A percentile compares a stretch with the other conserved stretches of the same genome.
Evolutionary conservation across 2,113 vertebrate genomes (phyloP).

Genomic region (Anoplopoma fimbria): DNA sequence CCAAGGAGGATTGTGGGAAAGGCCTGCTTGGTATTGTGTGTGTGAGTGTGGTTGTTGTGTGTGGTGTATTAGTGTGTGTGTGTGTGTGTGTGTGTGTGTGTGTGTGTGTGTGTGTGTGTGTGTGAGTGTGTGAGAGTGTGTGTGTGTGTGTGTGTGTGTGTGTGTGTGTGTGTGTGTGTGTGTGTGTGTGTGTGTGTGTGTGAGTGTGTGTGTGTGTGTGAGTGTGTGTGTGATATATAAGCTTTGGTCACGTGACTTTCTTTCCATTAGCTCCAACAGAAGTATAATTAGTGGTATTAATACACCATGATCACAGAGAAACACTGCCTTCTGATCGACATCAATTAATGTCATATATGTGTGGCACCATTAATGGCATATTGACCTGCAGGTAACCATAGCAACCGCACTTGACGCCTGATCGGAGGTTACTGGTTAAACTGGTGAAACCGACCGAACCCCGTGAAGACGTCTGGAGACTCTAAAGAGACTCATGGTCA

Average conservation of each 20-base stretch:
- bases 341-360: background rate
- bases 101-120: slow-evolving; percentile 20
- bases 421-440: too few species aligned
- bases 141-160: background rate
- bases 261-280: slow-evolving; percentile 10
- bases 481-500: too few species aligned
- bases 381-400: too few species aligned
- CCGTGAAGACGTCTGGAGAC: too few species aligned
- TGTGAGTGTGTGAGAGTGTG: too few species aligned
- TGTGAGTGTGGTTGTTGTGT: slow-evolving; percentile 35
- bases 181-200: slow-evolving; percentile 11
- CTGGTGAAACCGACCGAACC: too few species aligned
- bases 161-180: slow-evolving; percentile 28
- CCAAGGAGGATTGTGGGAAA: slow-evolving; percentile 72
- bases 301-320: background rate
- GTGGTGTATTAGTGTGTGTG: slow-evolving; percentile 36
- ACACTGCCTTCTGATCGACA: slow-evolving; percentile 16
- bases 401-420: background rate
- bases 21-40: slow-evolving; percentile 46
- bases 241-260: too few species aligned
- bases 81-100: slow-evolving; percentile 35
- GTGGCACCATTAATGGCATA: background rate
- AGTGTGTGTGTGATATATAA: too few species aligned
- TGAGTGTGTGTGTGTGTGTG: too few species aligned
- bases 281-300: background rate